phyloP scores from a whole-genome alignment of 2,113 vertebrate genomes.

The Fulica atra region DNA sequence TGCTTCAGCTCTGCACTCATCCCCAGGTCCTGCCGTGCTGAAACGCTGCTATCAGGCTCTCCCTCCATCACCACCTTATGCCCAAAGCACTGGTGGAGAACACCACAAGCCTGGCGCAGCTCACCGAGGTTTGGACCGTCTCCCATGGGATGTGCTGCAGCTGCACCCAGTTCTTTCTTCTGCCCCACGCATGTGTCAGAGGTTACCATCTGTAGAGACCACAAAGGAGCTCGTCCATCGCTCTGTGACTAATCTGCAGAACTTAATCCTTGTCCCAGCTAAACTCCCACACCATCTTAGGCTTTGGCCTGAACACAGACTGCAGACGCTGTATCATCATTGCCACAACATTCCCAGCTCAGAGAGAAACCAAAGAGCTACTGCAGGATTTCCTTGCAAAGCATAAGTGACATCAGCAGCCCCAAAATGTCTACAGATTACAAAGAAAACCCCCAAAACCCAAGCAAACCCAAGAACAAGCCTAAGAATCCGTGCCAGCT shows the following conservation, averaged over 20 bases:
- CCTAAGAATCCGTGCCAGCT: background rate
- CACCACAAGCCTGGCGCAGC: background rate
- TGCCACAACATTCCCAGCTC: background rate
- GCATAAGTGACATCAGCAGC: background rate
- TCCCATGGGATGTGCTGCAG: background rate
- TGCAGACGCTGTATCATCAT: background rate
- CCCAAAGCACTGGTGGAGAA: background rate
- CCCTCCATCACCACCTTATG: background rate
- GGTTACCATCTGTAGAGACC: background rate
- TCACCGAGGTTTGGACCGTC: rapidly evolving
- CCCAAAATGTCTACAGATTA: background rate
- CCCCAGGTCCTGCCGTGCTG: rapidly evolving
- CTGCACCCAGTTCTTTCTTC: background rate
- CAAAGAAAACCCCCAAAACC: background rate
- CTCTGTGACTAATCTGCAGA: background rate
- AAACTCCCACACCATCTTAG: background rate
- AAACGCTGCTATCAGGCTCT: background rate
- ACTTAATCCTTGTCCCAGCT: background rate
- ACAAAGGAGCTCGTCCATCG: background rate
- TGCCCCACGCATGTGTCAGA: rapidly evolving
- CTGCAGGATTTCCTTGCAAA: background rate
- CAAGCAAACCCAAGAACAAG: rapidly evolving
- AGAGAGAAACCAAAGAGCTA: background rate
- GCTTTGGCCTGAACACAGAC: background rate
- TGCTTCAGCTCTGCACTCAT: rapidly evolving